phyloP scores from a whole-genome alignment of 1,140 invertebrate species.

The Contarinia nasturtii region DNA sequence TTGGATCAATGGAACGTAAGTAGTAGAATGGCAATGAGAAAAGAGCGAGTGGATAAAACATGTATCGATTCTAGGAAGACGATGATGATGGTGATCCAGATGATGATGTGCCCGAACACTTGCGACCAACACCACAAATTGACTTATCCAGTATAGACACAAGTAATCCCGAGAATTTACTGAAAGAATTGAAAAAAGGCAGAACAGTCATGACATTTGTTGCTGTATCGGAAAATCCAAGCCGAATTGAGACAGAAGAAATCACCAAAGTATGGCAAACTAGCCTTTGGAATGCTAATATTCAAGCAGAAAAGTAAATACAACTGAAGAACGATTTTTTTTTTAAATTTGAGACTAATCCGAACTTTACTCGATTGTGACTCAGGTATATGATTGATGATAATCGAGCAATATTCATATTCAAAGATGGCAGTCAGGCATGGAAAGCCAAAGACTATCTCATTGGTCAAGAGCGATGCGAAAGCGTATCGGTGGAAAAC shows the following conservation, averaged over 20 bases:
- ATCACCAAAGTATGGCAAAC: conserved; percentile 84
- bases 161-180: conserved; percentile 62
- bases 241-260: conserved; percentile 55
- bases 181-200: conserved; percentile 83
- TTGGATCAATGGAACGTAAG: conserved; percentile 90
- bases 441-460: conserved; percentile 91
- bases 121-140: conserved; percentile 55
- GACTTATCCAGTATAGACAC: conserved; percentile 59
- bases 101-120: conserved; percentile 74
- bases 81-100: conserved; percentile 86
- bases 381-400: conserved; percentile 86
- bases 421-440: conserved; percentile 87
- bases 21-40: too few species aligned
- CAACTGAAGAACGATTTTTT: too few species aligned
- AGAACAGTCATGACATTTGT: conserved; percentile 95
- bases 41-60: too few species aligned
- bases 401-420: conserved; percentile 84
- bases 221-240: conserved; percentile 56
- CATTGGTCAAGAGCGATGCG: conserved; percentile 54
- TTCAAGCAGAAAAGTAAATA: conserved; percentile 71
- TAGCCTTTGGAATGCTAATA: conserved; percentile 85
- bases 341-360: too few species aligned
- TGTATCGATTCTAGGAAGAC: conserved; percentile 69
- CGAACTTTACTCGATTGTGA: too few species aligned
- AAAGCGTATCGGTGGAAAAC: conserved; percentile 42